A percentile compares a stretch with the other conserved stretches of the same genome.
Evolutionary conservation across 2,888 invertebrate genomes (phyloP).

Genomic region (Latrodectus hesperus): DNA sequence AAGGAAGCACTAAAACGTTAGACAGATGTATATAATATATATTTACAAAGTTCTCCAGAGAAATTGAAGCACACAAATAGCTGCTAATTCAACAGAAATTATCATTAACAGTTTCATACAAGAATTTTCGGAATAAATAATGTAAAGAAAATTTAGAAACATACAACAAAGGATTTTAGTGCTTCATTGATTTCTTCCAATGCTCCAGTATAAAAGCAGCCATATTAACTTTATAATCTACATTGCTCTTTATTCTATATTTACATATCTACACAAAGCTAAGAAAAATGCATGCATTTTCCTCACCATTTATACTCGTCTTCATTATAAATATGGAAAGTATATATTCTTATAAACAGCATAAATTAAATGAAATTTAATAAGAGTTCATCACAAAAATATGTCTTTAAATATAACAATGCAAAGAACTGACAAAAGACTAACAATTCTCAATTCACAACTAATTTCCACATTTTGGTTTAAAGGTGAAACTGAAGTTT

Average conservation of each 20-base stretch:
- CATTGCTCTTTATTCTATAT: constrained; percentile 41
- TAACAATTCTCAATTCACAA: neutral
- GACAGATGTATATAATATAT: neutral
- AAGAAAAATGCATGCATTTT: constrained; percentile 22
- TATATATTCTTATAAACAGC: constrained; percentile 24
- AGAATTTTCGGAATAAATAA: neutral
- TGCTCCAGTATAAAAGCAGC: constrained; percentile 21
- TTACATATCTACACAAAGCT: constrained; percentile 56
- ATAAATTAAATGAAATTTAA: neutral
- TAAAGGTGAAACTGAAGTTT: neutral
- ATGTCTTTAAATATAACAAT: constrained; percentile 11
- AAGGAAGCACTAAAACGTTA: constrained; percentile 28
- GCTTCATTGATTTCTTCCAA: constrained; percentile 14
- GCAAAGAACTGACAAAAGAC: neutral
- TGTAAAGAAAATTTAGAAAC: neutral
- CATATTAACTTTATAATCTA: constrained; percentile 34
- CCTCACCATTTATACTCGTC: constrained; percentile 31
- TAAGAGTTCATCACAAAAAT: constrained; percentile 1
- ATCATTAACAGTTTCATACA: neutral
- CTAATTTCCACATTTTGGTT: neutral
- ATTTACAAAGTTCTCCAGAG: too few species aligned
- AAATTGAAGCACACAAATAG: too few species aligned
- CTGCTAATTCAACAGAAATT: neutral
- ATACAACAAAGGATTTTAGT: neutral
- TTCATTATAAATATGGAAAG: constrained; percentile 35